phyloP scores from a whole-genome alignment of 1,140 invertebrate genomes.

The Steinernema feltiae region DNA sequence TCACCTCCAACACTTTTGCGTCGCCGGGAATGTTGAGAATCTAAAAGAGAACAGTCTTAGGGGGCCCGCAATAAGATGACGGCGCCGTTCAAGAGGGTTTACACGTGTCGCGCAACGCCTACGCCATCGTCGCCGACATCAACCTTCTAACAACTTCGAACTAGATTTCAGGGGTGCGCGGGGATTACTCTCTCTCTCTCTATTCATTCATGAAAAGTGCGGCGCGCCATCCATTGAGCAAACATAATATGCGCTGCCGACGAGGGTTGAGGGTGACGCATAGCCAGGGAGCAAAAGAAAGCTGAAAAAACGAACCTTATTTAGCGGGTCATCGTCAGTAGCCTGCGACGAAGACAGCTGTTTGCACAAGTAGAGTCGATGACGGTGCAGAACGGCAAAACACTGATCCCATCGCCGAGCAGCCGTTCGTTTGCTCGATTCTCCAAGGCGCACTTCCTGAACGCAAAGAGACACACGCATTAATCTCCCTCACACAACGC shows the following conservation, averaged over 20 bases:
- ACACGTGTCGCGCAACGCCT: background rate
- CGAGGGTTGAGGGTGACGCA: background rate
- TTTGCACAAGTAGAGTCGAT: slow-evolving; percentile 12
- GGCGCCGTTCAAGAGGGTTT: background rate
- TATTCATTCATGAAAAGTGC: slow-evolving; percentile 14
- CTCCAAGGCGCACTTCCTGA: slow-evolving; percentile 6
- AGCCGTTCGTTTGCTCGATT: slow-evolving; percentile 20
- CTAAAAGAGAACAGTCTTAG: background rate
- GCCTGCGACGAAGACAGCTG: background rate
- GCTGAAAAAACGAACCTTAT: slow-evolving; percentile 10
- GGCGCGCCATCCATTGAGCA: background rate
- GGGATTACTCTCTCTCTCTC: background rate
- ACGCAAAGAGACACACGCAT: slow-evolving; percentile 3
- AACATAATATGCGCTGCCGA: background rate
- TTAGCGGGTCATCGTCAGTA: slow-evolving; percentile 5
- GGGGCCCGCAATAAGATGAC: background rate
- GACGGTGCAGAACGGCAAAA: slow-evolving; percentile 3
- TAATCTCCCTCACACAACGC: background rate
- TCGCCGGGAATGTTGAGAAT: slow-evolving; percentile 6
- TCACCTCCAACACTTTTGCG: slow-evolving; percentile 14
- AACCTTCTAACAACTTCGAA: background rate
- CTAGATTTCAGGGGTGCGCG: background rate
- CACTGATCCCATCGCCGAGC: slow-evolving; percentile 35
- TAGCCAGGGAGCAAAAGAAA: background rate
- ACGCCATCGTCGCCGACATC: background rate